Conservation (phyloP, 2,888 invertebrate genomes). For the Heliconius ismenius region DNA sequence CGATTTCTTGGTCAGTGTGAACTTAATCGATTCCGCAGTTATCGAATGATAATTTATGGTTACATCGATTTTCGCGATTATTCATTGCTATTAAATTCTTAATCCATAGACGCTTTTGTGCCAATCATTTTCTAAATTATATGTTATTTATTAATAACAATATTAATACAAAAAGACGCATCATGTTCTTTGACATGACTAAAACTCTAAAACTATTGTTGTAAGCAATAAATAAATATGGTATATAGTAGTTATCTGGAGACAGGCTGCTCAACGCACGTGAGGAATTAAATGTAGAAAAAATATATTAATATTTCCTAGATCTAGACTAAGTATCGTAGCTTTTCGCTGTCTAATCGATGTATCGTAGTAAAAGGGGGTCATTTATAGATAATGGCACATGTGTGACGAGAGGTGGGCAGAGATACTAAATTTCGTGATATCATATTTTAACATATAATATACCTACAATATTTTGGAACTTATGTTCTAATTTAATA, state of each 20-base stretch:
- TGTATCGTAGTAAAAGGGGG: background rate
- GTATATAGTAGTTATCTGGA: conserved; percentile 54
- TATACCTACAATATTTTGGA: background rate
- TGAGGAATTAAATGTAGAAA: conserved; percentile 76
- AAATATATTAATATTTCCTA: conserved; percentile 63
- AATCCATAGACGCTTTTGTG: conserved; percentile 16
- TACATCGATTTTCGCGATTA: background rate
- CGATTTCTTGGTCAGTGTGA: background rate
- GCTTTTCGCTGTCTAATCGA: conserved; percentile 38
- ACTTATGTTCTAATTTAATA: background rate
- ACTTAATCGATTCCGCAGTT: conserved; percentile 8
- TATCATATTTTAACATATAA: background rate
- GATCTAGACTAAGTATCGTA: conserved; percentile 62
- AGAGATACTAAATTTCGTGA: background rate
- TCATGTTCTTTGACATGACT: conserved; percentile 31
- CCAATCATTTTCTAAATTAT: conserved; percentile 23
- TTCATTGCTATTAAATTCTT: background rate
- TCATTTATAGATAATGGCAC: background rate
- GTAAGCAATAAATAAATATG: conserved; percentile 58
- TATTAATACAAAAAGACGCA: conserved; percentile 22
- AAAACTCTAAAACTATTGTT: conserved; percentile 49
- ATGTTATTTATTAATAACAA: background rate
- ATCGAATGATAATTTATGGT: conserved; percentile 11
- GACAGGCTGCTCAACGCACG: conserved; percentile 76
- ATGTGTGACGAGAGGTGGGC: background rate